Conservation (phyloP, 2,888 invertebrate genomes). For the Drosophila monieri region DNA sequence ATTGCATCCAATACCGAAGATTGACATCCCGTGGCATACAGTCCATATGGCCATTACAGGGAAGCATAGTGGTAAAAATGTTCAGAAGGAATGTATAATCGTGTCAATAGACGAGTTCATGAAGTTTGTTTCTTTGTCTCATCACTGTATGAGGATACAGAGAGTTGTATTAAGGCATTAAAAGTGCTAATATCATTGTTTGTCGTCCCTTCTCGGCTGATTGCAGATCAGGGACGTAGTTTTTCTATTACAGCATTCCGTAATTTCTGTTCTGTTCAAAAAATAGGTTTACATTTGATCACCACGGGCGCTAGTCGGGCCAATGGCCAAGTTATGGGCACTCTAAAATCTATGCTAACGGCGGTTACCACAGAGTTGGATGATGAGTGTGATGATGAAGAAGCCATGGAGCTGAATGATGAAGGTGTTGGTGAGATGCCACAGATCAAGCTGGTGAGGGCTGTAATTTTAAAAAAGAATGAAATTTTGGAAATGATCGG, state of each 20-base stretch:
- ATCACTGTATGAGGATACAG: too few species aligned
- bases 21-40: too few species aligned
- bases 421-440: not conserved
- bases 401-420: slow-evolving; percentile 1
- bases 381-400: not conserved
- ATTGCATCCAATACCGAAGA: too few species aligned
- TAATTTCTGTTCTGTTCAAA: slow-evolving; percentile 33
- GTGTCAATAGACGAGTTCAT: too few species aligned
- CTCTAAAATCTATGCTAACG: too few species aligned
- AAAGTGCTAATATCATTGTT: not conserved
- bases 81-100: too few species aligned
- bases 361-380: too few species aligned
- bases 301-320: slow-evolving; percentile 40
- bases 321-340: slow-evolving; percentile 11
- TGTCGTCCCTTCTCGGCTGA: slow-evolving; percentile 11
- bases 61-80: too few species aligned
- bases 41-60: too few species aligned
- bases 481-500: not conserved
- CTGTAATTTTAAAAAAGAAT: not conserved
- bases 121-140: too few species aligned
- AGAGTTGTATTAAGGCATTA: not conserved
- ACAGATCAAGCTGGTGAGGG: not conserved
- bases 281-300: slow-evolving; percentile 33
- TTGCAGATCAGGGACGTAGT: slow-evolving; percentile 30
- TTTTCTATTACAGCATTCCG: slow-evolving; percentile 26